phyloP scores from a whole-genome alignment of 2,113 vertebrate genomes.

The Rhegmatorhina hoffmannsi region DNA sequence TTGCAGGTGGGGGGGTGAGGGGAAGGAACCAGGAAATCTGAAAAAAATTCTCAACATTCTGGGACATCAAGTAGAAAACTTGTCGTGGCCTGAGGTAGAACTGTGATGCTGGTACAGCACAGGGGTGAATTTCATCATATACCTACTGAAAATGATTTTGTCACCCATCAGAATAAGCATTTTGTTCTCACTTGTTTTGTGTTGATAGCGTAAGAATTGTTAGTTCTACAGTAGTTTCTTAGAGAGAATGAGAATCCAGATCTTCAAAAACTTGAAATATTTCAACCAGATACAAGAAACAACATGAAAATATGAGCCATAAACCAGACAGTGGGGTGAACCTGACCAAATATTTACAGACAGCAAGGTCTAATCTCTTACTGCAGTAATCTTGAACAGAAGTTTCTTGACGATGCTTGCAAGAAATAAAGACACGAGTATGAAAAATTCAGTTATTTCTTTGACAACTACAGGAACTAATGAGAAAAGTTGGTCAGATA shows the following conservation, averaged over 20 bases:
- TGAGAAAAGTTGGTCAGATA: background rate
- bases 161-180: background rate
- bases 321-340: background rate
- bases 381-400: background rate
- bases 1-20: background rate
- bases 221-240: background rate
- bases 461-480: background rate
- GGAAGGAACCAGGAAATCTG: background rate
- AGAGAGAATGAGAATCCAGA: background rate
- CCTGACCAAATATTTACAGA: background rate
- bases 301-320: background rate
- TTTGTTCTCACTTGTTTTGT: background rate
- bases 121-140: background rate
- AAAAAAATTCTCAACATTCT: background rate
- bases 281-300: background rate
- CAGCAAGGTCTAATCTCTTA: background rate
- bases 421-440: background rate
- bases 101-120: background rate
- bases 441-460: background rate
- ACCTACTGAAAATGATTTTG: background rate
- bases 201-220: background rate
- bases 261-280: background rate
- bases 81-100: background rate
- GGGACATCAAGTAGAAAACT: background rate
- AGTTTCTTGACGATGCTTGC: background rate